Evolutionary conservation across 2,888 invertebrate genomes (phyloP), one percentile per base, ranked within the genome.

Genomic region (Ectropis crepuscularia): DNA sequence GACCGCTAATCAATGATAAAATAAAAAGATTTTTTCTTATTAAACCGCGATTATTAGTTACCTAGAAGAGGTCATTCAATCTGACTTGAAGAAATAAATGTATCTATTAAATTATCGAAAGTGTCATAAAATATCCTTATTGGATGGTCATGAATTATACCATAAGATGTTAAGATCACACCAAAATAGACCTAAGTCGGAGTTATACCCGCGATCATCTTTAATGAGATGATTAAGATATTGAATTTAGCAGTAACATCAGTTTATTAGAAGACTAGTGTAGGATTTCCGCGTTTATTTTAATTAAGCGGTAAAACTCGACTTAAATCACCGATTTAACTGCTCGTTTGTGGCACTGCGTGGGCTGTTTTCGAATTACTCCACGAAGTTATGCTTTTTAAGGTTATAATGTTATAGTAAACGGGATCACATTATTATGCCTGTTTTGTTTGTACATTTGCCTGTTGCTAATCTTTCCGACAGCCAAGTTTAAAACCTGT

Each of bases 261-360:
- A 63, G 61, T 71, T 63, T 71, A 75, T 76, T 71, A 61, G 58
- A 64, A 45, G 54, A 63, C 53, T 50, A 69, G 70, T 69, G 54
- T 65, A 59, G 71, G 59, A 64, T 72, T 76, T 75, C 77, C 75
- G 71, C 63, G 63, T 73, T 63, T 58, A 61, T 62, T 71, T 65
- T 67, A 63, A 69, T 65, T 58, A 65, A 55, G 59, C 12, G 46
- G 36, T 54, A 39, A 39, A 46, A 54, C 39, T 63, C 36, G 16
- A 45, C 10, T 45, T 63, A 11, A 50, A 59, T 54, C 41, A 46
- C 46, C 9, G n/a, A 51, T 50, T 61, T 48, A 47, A 49, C 10
- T 46, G 39, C 38, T 11, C n/a, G 11, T 41, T 47, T 37, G 45
- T 60, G 47, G 28, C 41, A 16, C 6, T 28, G 49, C 6, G 12